phyloP scores from a whole-genome alignment of 2,113 vertebrate species.

The Columba livia region DNA sequence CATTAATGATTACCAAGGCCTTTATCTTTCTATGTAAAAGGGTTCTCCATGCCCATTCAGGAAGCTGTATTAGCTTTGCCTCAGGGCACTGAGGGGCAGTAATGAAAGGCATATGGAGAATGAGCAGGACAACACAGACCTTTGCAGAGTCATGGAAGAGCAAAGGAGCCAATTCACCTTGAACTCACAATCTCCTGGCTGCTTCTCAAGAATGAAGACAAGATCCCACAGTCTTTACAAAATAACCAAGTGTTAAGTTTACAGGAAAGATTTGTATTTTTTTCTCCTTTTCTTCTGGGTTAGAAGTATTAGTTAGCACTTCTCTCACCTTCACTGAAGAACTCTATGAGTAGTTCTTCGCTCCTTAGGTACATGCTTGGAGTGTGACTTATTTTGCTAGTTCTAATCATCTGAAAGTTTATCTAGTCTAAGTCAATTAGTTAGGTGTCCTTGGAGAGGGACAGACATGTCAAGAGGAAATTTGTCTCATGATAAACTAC shows the following conservation, averaged over 20 bases:
- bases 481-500: neutral
- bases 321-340: neutral
- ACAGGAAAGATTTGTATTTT: neutral
- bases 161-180: neutral
- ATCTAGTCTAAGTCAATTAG: neutral
- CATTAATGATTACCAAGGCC: fast-evolving
- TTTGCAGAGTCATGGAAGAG: neutral
- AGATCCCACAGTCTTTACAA: neutral
- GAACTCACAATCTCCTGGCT: neutral
- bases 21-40: neutral
- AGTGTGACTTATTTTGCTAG: neutral
- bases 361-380: neutral
- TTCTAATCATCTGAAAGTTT: neutral
- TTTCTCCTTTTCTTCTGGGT: neutral
- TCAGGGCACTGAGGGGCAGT: neutral
- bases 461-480: neutral
- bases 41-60: neutral
- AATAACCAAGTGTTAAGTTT: neutral
- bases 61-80: neutral
- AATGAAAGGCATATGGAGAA: neutral
- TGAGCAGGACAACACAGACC: neutral
- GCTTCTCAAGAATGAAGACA: neutral
- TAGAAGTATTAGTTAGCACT: neutral
- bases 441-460: neutral
- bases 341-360: neutral